phyloP scores from a whole-genome alignment of 2,113 vertebrate genomes.

The Tupaia chinensis region DNA sequence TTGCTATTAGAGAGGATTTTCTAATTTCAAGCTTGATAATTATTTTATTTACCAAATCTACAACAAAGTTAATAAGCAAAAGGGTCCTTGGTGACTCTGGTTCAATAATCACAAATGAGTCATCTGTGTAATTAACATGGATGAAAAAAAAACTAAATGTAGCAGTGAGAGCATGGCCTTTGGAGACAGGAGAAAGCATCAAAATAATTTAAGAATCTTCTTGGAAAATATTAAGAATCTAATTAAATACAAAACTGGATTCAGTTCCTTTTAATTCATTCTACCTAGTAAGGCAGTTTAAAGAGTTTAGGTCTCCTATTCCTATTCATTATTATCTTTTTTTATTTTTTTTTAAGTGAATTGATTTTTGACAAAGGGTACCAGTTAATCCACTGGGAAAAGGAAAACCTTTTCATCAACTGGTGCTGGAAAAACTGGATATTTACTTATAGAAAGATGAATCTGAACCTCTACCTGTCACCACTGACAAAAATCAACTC shows the following conservation, averaged over 20 bases:
- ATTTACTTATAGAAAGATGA: too few relatives aligned
- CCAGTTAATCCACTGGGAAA: too few relatives aligned
- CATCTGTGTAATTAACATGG: slow-evolving; percentile 25
- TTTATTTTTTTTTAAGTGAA: too few relatives aligned
- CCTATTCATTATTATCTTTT: too few relatives aligned
- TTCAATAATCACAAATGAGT: slow-evolving; percentile 27
- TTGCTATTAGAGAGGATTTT: neutral
- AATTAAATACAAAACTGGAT: neutral
- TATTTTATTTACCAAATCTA: slow-evolving; percentile 18
- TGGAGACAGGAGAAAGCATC: neutral
- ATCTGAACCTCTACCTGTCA: too few relatives aligned
- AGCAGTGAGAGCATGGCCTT: neutral
- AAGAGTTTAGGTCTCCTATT: too few relatives aligned
- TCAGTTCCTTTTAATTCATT: too few relatives aligned
- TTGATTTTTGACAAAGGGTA: too few relatives aligned
- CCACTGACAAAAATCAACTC: too few relatives aligned
- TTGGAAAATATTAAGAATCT: neutral
- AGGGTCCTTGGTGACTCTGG: neutral
- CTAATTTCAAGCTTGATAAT: neutral
- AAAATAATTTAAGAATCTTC: neutral
- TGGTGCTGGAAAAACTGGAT: too few relatives aligned
- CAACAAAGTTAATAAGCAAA: neutral
- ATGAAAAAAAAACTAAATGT: neutral
- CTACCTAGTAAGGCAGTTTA: too few relatives aligned
- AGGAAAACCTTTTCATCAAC: too few relatives aligned